These are phyloP conservation scores for Chironomus striatipennis DNA, from an alignment of 1,140 invertebrate species.

Conservation along the genomic window DNA sequence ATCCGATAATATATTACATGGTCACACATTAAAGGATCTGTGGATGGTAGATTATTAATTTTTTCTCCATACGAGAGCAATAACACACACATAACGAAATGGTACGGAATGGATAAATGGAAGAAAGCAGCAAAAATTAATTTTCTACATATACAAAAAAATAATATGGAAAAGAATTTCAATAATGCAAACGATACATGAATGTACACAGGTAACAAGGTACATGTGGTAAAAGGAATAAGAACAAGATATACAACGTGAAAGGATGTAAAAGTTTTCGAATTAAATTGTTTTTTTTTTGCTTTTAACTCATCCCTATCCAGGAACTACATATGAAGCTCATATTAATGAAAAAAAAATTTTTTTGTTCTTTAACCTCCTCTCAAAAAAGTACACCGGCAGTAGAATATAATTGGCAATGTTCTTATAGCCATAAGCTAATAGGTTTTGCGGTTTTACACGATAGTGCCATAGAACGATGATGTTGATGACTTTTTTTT, in stretches of 20 bases:
- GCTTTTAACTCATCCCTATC: not conserved
- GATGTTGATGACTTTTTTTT: not conserved
- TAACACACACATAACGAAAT: too few relatives aligned
- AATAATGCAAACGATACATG: conserved; percentile 7
- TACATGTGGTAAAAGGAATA: not conserved
- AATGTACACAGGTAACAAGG: not conserved
- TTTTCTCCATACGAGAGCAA: too few relatives aligned
- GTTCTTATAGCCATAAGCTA: not conserved
- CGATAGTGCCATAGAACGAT: not conserved
- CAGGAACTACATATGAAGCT: not conserved
- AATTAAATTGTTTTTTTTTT: conserved; percentile 10
- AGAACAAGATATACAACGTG: not conserved
- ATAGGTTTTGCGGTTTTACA: conserved; percentile 7
- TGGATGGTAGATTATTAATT: too few relatives aligned
- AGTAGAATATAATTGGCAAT: conserved; percentile 6
- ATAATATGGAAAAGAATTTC: not conserved
- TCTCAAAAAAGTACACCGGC: not conserved
- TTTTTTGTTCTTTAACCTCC: not conserved
- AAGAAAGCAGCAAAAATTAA: not conserved
- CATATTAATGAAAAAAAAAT: not conserved
- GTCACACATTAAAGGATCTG: too few relatives aligned
- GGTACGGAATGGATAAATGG: too few relatives aligned
- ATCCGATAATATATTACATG: too few relatives aligned
- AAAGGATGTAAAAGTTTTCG: not conserved
- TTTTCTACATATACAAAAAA: not conserved